Conservation (phyloP, 2,113 vertebrate species). For the Megalops atlanticus region DNA sequence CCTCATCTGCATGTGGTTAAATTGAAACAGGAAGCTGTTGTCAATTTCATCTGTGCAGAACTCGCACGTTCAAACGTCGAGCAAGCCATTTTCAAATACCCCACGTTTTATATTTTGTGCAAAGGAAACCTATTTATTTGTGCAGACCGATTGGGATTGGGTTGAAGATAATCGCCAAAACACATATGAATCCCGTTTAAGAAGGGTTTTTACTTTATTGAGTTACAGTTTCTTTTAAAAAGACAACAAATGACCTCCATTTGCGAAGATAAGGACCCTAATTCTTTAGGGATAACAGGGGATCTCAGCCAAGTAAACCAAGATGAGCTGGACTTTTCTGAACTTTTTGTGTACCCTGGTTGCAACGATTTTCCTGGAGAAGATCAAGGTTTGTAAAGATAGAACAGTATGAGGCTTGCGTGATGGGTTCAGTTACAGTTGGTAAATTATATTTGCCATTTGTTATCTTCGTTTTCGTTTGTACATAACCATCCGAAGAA, state of each 20-base stretch:
- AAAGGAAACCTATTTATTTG: background rate
- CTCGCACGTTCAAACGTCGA: background rate
- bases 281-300: conserved; percentile 54
- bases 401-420: background rate
- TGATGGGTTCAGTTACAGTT: background rate
- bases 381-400: conserved; percentile 75
- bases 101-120: background rate
- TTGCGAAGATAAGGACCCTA: conserved; percentile 55
- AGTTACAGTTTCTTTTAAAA: background rate
- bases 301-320: conserved; percentile 63
- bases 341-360: conserved; percentile 78
- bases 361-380: conserved; percentile 69
- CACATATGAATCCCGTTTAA: background rate
- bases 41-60: conserved; percentile 12
- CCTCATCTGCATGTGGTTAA: conserved; percentile 51
- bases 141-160: background rate
- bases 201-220: background rate
- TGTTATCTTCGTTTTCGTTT: no score
- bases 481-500: no score
- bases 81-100: background rate
- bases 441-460: background rate
- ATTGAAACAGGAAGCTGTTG: conserved; percentile 58
- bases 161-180: background rate
- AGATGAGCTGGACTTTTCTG: conserved; percentile 86
- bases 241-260: conserved; percentile 68